A percentile compares a stretch with the other conserved stretches of the same genome.
These are phyloP conservation scores for Pristionchus fissidentatus DNA, from an alignment of 2,888 invertebrate species.

Conservation along the genomic window DNA sequence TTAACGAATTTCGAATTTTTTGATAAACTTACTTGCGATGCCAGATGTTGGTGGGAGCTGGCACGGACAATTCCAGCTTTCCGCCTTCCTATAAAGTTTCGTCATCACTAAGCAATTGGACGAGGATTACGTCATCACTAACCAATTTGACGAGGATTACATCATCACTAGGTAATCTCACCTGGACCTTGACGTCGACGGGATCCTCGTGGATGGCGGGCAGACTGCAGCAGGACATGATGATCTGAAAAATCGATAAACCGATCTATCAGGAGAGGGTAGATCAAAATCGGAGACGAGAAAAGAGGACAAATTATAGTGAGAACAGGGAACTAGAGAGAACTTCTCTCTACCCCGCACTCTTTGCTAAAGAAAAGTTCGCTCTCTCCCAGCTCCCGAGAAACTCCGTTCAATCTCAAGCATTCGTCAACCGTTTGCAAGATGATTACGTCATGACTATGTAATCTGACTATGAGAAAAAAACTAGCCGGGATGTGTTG, in stretches of 20 bases:
- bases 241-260: not conserved
- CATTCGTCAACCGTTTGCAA: too few relatives aligned
- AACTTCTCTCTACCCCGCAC: too few relatives aligned
- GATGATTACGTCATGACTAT: too few relatives aligned
- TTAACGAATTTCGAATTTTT: too few relatives aligned
- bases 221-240: conserved; percentile 18
- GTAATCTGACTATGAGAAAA: too few relatives aligned
- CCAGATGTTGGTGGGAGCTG: conserved; percentile 41
- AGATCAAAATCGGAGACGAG: not conserved
- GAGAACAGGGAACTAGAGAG: not conserved
- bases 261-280: not conserved
- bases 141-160: not conserved
- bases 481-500: too few relatives aligned
- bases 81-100: conserved; percentile 6
- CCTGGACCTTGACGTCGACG: not conserved
- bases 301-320: conserved; percentile 8
- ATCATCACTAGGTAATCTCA: conserved; percentile 5
- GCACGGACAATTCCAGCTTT: not conserved
- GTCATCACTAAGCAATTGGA: not conserved
- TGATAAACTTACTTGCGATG: conserved; percentile 35
- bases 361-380: conserved; percentile 4
- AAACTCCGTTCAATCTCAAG: not conserved
- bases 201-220: conserved; percentile 38
- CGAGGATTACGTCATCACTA: not conserved
- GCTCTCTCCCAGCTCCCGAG: conserved; percentile 15